Base-by-base conservation (phyloP, 2,888 invertebrate genomes). In the Caenorhabditis afra region DNA sequence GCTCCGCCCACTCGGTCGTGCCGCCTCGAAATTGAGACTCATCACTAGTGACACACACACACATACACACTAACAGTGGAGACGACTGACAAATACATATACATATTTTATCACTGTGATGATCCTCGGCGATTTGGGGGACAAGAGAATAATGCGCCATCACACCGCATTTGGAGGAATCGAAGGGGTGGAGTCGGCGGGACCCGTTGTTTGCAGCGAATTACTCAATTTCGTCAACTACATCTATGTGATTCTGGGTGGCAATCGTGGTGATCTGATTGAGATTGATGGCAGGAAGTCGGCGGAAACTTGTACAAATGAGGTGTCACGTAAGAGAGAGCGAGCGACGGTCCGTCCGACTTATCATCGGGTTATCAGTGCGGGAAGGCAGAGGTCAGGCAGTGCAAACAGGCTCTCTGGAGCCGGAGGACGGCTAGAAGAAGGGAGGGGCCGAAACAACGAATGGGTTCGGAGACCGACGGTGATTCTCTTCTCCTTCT, bases 1-100 rank as follows among this genome's bases (percentile, higher is more conserved):
- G 50, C 71, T 75, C 67, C 67, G 67, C 75, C 67, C 75, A 47
- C 39, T 20, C 64, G n/a, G 14, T 7, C 62, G 20, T 44, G 35
- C 45, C 59, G 52, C 53, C 68, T 67, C 67, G 67, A 67, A 67
- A 67, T 67, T 75, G 75, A 75, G 75, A 75, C 61, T 75, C 75
- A 75, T 75, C 67, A 67, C 67, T 49, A 62, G 55, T 75, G 75
- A 67, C 75, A 75, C 41, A 20, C 37, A 23, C 16, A n/a, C 14
- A 22, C 18, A 49, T 14, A n/a, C n/a, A 35, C 11, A 23, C 14
- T 18, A 45, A 52, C 4, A 41, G 53, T 45, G 29, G 50, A 49
- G 57, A 64, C 49, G 29, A 29, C 29, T 29, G 29, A 62, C 71
- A 49, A 62, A 71, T 71, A 70, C 55, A 70, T 70, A 61, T 29